Evolutionary conservation across 1,140 invertebrate genomes (phyloP), one percentile per base, ranked within the genome.

Genomic region (Pteromalus puparum): DNA sequence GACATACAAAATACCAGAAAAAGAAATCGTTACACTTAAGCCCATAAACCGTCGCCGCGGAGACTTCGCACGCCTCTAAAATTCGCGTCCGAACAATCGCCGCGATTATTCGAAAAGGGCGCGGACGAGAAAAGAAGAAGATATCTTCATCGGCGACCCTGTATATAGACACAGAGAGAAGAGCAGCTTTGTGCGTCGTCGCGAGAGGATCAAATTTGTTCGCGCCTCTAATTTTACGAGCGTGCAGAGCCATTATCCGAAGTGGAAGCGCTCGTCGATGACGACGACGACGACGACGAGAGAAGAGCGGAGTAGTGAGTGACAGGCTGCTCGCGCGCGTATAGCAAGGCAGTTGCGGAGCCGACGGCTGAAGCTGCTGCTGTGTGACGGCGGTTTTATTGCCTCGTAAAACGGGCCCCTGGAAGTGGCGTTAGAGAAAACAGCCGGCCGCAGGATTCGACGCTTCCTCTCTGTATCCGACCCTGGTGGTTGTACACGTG

Each of bases 151-250:
- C 53, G 53, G 21, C 53, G 53, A 4, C 21, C 53, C 21, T 61
- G 48, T 21, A n/a, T n/a, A 18, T n/a, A 21, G 46, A 48, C 13
- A 48, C 13, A 46, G 42, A 46, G 42, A 2, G n/a, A n/a, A n/a
- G n/a, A n/a, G n/a, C n/a, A 48, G 46, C 46, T 15, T 48, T 48
- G 46, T 48, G 10, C 46, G 46, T 10, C 28, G 87, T 72, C 87
- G 84, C 87, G 87, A 87, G 87, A 86, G 83, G 79, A 89, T 87
- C 91, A 92, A 92, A 92, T 92, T 93, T 92, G 91, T 92, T 90
- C 89, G 85, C 89, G 90, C 89, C 90, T 92, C 91, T 90, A 91
- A 92, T 92, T 93, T 93, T 93, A 92, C 87, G 90, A 82, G 87
- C 88, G 86, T 90, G 88, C 90, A 88, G 91, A 92, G 92, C 90